phyloP scores from a whole-genome alignment of 2,797 vertebrate genomes.

The Paratrypauchen microcephalus region DNA sequence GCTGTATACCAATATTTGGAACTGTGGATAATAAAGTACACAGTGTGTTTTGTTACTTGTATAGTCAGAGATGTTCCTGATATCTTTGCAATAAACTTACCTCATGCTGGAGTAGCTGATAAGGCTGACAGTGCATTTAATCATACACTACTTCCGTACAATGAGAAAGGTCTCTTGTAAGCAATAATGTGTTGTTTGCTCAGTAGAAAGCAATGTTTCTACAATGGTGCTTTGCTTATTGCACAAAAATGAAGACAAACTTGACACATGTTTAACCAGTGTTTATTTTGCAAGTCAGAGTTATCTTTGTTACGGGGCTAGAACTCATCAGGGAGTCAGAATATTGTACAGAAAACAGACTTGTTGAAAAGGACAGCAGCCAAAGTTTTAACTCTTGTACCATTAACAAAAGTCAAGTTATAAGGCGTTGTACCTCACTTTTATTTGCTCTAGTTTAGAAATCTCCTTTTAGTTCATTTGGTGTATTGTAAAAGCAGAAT shows the following conservation, averaged over 20 bases:
- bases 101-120: not conserved
- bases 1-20: not conserved
- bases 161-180: not conserved
- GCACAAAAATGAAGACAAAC: constrained; percentile 4
- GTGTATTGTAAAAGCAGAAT: not conserved
- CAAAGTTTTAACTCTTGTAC: not conserved
- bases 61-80: constrained; percentile 18
- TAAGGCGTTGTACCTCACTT: not conserved
- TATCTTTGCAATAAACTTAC: not conserved
- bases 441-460: not conserved
- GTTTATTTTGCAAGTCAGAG: not conserved
- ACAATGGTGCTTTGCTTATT: no score
- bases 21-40: not conserved
- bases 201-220: not conserved
- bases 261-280: not conserved
- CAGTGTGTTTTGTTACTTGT: constrained; percentile 6
- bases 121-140: constrained; percentile 2
- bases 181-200: not conserved
- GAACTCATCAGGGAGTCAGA: not conserved
- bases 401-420: not conserved
- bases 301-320: not conserved
- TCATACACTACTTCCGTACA: not conserved
- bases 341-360: not conserved
- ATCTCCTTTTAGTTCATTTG: not conserved
- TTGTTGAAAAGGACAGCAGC: not conserved